Evolutionary conservation across 2,888 invertebrate species (phyloP), one percentile per base, ranked within the genome.

Genomic region (Syritta pipiens): DNA sequence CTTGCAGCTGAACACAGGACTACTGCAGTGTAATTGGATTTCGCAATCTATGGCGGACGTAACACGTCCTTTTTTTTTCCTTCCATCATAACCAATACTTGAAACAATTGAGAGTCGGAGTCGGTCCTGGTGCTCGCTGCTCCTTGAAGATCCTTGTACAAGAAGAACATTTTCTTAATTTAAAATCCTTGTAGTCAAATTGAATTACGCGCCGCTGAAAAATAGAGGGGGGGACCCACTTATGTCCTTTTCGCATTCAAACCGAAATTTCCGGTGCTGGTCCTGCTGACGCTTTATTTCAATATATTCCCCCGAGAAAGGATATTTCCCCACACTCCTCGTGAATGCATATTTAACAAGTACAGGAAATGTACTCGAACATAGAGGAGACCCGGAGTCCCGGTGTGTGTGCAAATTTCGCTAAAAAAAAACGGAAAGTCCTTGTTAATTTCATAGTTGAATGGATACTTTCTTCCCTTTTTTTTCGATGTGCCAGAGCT

Each of bases 361-460:
- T 51, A 79, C 74, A 67, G 69, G 77, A 77, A 72, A 60, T 67
- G 62, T 48, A 65, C 72, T 65, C 65, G 37, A 57, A 51, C 35
- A 51, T 60, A 51, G n/a, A n/a, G n/a, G n/a, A n/a, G n/a, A n/a
- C n/a, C 40, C 7, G 48, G 32, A 28, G 57, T 35, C 55, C 46
- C 42, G 35, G 30, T 24, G 30, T 77, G 72, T 32, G 77, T 67
- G 74, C 62, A 74, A 79, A 74, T 74, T 77, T 74, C 55, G 48
- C 46, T 40, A 48, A 26, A 59, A 77, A 37, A 55, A 62, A 60
- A n/a, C n/a, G n/a, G n/a, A 49, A 62, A 55, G 74, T 81, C 75
- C 75, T 81, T 81, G 81, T 81, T 81, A 81, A 81, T 81, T 81
- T 81, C 81, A 81, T 81, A 81, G 75, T 81, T 63, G 81, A 81